Evolutionary conservation across 2,797 vertebrate genomes (phyloP).

Genomic region (Mycteria americana): DNA sequence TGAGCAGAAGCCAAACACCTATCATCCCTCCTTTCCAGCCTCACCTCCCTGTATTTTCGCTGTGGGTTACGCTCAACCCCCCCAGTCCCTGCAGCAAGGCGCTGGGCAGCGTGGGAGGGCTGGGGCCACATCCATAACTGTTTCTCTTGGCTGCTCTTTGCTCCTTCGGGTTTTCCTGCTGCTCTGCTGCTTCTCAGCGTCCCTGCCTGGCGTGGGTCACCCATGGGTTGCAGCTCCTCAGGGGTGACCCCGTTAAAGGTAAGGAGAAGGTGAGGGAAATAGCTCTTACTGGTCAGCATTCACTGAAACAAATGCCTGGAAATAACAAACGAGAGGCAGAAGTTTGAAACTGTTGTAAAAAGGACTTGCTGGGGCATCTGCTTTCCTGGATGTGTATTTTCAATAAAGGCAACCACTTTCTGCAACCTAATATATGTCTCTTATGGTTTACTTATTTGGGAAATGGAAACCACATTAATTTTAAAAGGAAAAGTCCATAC

Average conservation of each 20-base stretch:
- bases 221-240: neutral
- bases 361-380: neutral
- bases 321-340: neutral
- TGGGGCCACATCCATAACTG: accelerated
- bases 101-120: accelerated
- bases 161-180: neutral
- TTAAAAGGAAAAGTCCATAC: neutral
- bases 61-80: neutral
- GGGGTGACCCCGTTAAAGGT: neutral
- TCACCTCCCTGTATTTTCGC: neutral
- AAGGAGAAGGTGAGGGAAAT: neutral
- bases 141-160: neutral
- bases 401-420: neutral
- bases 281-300: neutral
- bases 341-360: neutral
- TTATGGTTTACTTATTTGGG: neutral
- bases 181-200: neutral
- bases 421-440: neutral
- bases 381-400: neutral
- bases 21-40: neutral
- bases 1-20: neutral
- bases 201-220: accelerated
- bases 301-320: neutral
- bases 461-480: neutral
- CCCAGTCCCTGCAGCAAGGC: neutral